These are phyloP conservation scores for Syrphus vitripennis DNA, from an alignment of 2,888 invertebrate species.

Conservation along the genomic window DNA sequence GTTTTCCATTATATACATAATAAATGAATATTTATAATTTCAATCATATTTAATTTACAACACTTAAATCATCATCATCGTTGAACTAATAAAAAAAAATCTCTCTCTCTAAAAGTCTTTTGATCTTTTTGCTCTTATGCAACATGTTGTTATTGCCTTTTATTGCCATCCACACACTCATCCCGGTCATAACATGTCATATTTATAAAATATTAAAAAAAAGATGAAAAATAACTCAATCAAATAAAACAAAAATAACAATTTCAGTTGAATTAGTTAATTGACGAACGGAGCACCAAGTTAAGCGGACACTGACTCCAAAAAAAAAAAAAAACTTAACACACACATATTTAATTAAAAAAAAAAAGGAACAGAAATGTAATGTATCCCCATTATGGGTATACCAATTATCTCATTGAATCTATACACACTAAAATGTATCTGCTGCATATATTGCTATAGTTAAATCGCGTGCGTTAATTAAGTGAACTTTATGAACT, in stretches of 20 bases:
- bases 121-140: conserved; percentile 2
- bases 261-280: conserved; percentile 66
- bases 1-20: background rate
- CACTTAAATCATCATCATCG: background rate
- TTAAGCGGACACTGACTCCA: conserved; percentile 69
- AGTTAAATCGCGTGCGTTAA: conserved; percentile 68
- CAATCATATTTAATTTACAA: background rate
- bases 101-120: background rate
- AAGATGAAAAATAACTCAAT: conserved; percentile 14
- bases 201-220: background rate
- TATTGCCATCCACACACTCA: conserved; percentile 5
- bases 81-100: background rate
- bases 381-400: conserved; percentile 1
- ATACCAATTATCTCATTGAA: conserved; percentile 64
- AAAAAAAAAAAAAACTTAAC: conserved; percentile 19
- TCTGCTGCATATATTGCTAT: conserved; percentile 13
- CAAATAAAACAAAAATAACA: conserved; percentile 35
- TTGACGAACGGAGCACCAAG: conserved; percentile 54
- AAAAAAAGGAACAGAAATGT: background rate
- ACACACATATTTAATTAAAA: background rate
- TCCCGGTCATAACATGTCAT: conserved; percentile 35
- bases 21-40: background rate
- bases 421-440: conserved; percentile 53
- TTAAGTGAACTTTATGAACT: conserved; percentile 71
- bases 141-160: conserved; percentile 26